phyloP scores from a whole-genome alignment of 2,113 vertebrate genomes.

The Hyaena hyaena region DNA sequence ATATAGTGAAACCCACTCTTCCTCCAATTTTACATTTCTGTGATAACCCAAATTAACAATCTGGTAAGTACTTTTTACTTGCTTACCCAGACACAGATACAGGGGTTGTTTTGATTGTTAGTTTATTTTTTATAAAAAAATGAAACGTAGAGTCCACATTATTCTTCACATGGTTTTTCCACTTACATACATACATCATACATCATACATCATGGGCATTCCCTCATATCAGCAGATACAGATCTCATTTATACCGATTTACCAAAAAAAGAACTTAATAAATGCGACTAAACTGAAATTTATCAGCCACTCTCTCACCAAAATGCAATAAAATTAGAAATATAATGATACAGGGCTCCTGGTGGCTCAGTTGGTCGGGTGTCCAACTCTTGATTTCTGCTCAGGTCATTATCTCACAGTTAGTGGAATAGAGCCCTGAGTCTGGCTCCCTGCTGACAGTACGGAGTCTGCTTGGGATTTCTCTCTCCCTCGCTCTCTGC shows the following conservation, averaged over 20 bases:
- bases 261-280: neutral
- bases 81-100: neutral
- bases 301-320: neutral
- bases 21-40: slow-evolving; percentile 7
- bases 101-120: neutral
- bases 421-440: no score
- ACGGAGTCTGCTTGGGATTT: no score
- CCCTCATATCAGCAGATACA: neutral
- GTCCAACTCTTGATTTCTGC: no score
- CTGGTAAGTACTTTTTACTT: neutral
- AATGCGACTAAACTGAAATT: neutral
- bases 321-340: neutral
- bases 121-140: neutral
- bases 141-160: neutral
- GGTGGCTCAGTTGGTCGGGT: no score
- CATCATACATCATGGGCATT: neutral
- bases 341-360: neutral
- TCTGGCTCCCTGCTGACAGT: no score
- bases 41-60: neutral
- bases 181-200: neutral
- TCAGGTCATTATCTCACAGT: no score
- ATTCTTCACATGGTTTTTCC: neutral
- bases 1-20: neutral
- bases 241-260: neutral
- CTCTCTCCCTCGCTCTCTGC: no score